A percentile compares a stretch with the other conserved stretches of the same genome.
These are phyloP conservation scores for Eupithecia exiguata DNA, from an alignment of 2,888 invertebrate species.

Conservation along the genomic window DNA sequence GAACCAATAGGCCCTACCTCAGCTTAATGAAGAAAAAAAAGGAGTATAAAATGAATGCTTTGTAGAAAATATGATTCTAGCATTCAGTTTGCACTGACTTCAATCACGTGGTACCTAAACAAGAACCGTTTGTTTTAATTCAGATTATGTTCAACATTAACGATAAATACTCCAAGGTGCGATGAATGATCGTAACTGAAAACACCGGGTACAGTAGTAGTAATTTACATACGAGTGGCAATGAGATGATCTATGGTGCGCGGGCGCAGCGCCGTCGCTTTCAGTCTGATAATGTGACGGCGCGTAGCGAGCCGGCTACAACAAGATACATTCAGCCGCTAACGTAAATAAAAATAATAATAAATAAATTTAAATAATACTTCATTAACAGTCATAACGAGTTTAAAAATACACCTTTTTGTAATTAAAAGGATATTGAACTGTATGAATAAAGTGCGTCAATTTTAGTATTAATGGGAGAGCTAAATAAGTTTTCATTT, in stretches of 20 bases:
- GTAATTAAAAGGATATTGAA: background rate
- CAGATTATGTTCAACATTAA: background rate
- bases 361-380: constrained; percentile 10
- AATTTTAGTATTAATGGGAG: constrained; percentile 62
- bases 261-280: constrained; percentile 49
- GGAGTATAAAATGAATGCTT: too few species aligned
- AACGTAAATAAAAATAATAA: constrained; percentile 43
- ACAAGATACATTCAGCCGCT: constrained; percentile 51
- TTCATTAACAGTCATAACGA: background rate
- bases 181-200: constrained; percentile 23
- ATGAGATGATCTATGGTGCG: constrained; percentile 61
- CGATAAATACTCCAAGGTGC: background rate
- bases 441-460: constrained; percentile 10
- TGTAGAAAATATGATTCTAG: background rate
- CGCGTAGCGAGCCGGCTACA: constrained; percentile 67
- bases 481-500: constrained; percentile 63
- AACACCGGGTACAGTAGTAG: constrained; percentile 45
- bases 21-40: too few species aligned
- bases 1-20: too few species aligned
- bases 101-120: background rate
- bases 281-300: constrained; percentile 69
- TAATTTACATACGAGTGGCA: constrained; percentile 67
- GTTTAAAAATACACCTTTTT: background rate
- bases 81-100: background rate
- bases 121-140: background rate